Evolutionary conservation across 2,113 vertebrate species (phyloP).

Genomic region (Nannospalax galili): DNA sequence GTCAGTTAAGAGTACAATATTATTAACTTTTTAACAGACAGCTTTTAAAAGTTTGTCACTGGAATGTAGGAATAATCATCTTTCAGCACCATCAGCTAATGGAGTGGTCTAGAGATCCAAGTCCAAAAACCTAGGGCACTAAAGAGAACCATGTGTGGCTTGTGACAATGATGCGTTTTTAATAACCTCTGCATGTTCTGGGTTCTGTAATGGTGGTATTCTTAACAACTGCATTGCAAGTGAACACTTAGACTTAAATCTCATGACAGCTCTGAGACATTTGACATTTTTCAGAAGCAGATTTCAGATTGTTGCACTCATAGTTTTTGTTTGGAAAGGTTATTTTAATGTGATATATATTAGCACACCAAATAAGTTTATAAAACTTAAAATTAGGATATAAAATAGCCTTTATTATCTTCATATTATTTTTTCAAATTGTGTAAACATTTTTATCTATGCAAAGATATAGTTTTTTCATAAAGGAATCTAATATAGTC

Average conservation of each 20-base stretch:
- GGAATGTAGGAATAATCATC: neutral
- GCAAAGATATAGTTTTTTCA: neutral
- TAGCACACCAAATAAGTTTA: neutral
- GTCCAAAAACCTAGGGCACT: neutral
- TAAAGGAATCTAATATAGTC: neutral
- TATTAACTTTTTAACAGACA: neutral
- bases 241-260: neutral
- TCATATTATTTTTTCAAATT: neutral
- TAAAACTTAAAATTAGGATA: neutral
- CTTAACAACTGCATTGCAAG: neutral
- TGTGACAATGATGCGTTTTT: neutral
- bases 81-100: neutral
- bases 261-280: neutral
- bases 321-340: constrained; percentile 2
- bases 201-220: neutral
- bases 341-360: neutral
- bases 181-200: neutral
- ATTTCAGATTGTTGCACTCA: neutral
- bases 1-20: neutral
- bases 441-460: neutral
- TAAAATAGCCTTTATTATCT: neutral
- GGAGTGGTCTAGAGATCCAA: neutral
- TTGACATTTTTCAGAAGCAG: neutral
- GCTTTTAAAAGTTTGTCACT: neutral
- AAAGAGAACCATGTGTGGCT: neutral